Conservation (phyloP, 2,888 invertebrate genomes). For the Salticus scenicus region DNA sequence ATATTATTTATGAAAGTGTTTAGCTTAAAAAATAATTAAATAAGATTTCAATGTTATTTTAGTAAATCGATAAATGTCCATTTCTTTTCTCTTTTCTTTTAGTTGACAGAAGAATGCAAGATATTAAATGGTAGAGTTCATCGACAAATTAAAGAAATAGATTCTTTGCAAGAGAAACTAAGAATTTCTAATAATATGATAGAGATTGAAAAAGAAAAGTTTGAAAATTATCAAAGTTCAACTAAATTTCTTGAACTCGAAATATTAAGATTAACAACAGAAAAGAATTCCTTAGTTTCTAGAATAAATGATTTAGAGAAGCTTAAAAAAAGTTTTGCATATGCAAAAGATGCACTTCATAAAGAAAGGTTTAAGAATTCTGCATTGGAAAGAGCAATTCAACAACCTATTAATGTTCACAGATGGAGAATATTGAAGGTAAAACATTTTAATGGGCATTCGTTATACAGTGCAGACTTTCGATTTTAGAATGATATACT, state of each 20-base stretch:
- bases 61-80: too few relatives aligned
- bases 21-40: too few relatives aligned
- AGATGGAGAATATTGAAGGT: slow-evolving; percentile 59
- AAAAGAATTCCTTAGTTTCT: slow-evolving; percentile 46
- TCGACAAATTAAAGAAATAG: slow-evolving; percentile 13
- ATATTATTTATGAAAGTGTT: too few relatives aligned
- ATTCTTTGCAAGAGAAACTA: slow-evolving; percentile 34
- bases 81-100: background rate
- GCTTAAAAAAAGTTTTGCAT: slow-evolving; percentile 37
- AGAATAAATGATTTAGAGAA: slow-evolving; percentile 60
- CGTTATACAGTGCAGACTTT: too few relatives aligned
- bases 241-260: slow-evolving; percentile 45
- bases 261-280: slow-evolving; percentile 42
- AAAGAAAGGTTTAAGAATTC: slow-evolving; percentile 51
- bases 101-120: slow-evolving; percentile 40
- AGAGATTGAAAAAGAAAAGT: slow-evolving; percentile 30
- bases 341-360: slow-evolving; percentile 51
- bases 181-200: slow-evolving; percentile 23
- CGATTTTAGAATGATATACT: too few relatives aligned
- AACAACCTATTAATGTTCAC: slow-evolving; percentile 52
- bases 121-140: slow-evolving; percentile 25
- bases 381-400: slow-evolving; percentile 53
- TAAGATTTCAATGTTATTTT: too few relatives aligned
- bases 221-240: slow-evolving; percentile 19
- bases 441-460: slow-evolving; percentile 10